phyloP scores from a whole-genome alignment of 2,797 vertebrate species.

The Thalassophryne amazonica region DNA sequence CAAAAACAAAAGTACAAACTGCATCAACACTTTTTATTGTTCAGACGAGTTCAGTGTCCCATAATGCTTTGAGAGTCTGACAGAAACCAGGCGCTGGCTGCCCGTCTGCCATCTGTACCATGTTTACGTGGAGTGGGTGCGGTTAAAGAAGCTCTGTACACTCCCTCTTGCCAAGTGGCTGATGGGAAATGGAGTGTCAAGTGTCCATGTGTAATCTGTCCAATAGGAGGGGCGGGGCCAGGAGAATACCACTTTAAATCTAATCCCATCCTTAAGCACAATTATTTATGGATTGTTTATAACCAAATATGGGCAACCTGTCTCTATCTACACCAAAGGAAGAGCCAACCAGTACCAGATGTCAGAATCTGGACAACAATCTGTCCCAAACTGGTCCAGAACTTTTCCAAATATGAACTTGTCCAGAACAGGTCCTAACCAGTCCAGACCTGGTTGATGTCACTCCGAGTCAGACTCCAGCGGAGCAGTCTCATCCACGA shows the following conservation, averaged over 20 bases:
- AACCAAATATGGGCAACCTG: conserved; percentile 49
- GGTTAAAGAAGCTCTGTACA: not conserved
- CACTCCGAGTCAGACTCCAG: conserved; percentile 77
- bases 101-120: no score
- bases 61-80: conserved; percentile 10
- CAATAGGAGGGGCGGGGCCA: not conserved
- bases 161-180: not conserved
- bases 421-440: conserved; percentile 25
- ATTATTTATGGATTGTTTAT: conserved; percentile 14
- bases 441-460: conserved; percentile 6
- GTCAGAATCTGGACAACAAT: conserved; percentile 23
- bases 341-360: conserved; percentile 30
- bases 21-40: not conserved
- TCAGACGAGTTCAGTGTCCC: conserved; percentile 21
- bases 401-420: conserved; percentile 15
- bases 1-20: not conserved
- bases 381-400: conserved; percentile 24
- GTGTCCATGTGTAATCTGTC: conserved; percentile 9
- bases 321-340: conserved; percentile 61
- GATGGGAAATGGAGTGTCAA: conserved; percentile 33
- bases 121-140: not conserved
- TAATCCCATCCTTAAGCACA: conserved; percentile 34
- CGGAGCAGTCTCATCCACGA: conserved; percentile 70
- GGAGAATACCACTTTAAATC: conserved; percentile 27
- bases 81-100: no score